phyloP scores from a whole-genome alignment of 1,140 invertebrate genomes.

The Fopius arisanus region DNA sequence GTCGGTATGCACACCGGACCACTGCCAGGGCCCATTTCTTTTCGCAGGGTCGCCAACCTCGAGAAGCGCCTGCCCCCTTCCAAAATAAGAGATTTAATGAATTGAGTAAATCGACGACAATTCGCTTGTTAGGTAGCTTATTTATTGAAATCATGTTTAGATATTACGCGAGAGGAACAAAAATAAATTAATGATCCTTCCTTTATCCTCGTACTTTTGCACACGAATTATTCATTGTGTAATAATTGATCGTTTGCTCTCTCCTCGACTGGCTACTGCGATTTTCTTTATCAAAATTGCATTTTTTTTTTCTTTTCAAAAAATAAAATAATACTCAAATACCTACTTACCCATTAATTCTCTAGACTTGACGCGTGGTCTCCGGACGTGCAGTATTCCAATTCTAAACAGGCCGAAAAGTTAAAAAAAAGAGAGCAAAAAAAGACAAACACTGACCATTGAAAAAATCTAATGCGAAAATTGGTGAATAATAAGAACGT shows the following conservation, averaged over 20 bases:
- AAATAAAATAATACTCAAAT: constrained; percentile 6
- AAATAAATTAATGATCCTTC: constrained; percentile 38
- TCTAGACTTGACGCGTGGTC: not conserved
- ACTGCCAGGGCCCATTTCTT: constrained; percentile 2
- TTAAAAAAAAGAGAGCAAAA: constrained; percentile 26
- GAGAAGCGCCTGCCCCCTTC: constrained; percentile 34
- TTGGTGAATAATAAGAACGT: constrained; percentile 28
- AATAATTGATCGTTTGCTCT: not conserved
- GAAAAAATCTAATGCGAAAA: constrained; percentile 20
- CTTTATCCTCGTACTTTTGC: constrained; percentile 34
- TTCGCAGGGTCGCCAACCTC: constrained; percentile 12
- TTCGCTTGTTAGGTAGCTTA: constrained; percentile 59
- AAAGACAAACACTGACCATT: constrained; percentile 23
- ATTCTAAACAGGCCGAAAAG: not conserved
- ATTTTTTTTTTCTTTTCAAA: not conserved
- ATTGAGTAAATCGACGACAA: constrained; percentile 32
- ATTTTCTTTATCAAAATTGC: not conserved
- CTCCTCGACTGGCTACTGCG: not conserved
- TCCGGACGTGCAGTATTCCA: not conserved
- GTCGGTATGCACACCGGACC: not conserved
- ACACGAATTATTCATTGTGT: not conserved
- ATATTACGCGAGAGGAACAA: constrained; percentile 47
- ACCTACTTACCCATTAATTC: not conserved
- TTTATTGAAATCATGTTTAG: constrained; percentile 61
- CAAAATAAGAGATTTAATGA: constrained; percentile 11